Percentiles rank a stretch among this genome's conserved stretches.
Evolutionary conservation across 2,113 vertebrate species (phyloP).

Genomic region (Callocephalon fimbriatum): DNA sequence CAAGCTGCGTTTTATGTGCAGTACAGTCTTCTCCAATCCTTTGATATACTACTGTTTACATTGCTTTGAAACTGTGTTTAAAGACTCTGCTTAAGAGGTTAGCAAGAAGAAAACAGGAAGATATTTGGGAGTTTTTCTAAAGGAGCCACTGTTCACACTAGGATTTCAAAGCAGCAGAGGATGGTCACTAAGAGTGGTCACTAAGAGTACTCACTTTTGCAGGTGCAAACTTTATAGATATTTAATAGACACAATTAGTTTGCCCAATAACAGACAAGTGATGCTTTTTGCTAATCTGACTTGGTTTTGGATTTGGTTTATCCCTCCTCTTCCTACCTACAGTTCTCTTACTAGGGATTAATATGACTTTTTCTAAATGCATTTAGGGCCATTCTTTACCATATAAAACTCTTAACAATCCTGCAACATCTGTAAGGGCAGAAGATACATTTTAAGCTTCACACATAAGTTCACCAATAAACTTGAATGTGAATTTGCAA

Average conservation of each 20-base stretch:
- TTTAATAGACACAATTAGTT: neutral
- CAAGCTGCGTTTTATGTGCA: conserved; percentile 21
- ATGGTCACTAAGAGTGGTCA: neutral
- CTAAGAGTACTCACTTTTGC: neutral
- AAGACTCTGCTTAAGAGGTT: neutral
- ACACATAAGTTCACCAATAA: neutral
- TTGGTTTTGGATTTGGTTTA: neutral
- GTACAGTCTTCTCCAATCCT: neutral
- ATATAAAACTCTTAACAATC: neutral
- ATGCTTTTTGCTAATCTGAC: neutral
- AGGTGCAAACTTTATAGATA: neutral
- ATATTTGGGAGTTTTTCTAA: neutral
- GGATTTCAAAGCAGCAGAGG: neutral
- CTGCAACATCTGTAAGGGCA: neutral
- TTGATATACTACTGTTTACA: conserved; percentile 27
- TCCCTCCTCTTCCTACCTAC: neutral
- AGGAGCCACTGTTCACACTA: neutral
- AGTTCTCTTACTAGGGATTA: neutral
- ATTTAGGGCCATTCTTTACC: neutral
- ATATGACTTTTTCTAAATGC: neutral
- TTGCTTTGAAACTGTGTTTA: conserved; percentile 25
- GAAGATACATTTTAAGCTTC: neutral
- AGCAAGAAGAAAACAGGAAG: neutral
- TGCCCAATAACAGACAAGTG: accelerated
- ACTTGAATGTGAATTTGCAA: neutral